Evolutionary conservation across 2,797 vertebrate species (phyloP).

Genomic region (Myoxocephalus aenaeus): DNA sequence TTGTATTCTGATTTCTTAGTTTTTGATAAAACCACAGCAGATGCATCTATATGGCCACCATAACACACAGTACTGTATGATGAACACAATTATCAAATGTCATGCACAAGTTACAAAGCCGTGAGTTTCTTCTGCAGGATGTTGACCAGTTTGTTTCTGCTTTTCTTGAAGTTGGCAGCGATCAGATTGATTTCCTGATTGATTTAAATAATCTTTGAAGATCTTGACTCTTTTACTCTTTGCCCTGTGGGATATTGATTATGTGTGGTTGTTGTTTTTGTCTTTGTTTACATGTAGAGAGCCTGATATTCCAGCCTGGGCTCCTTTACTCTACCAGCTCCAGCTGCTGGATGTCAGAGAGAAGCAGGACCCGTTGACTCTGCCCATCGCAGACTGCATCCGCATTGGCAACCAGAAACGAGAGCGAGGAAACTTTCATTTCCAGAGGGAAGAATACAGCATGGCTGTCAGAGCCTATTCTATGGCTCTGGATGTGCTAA

Average conservation of each 20-base stretch:
- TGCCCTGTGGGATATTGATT: slow-evolving; percentile 8
- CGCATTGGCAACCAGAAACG: slow-evolving; percentile 87
- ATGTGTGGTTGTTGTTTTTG: slow-evolving; percentile 36
- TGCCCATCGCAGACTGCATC: slow-evolving; percentile 84
- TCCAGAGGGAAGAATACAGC: slow-evolving; percentile 86
- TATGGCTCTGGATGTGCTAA: slow-evolving; percentile 86
- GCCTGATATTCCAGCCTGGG: slow-evolving; percentile 89
- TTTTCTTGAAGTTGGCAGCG: not conserved
- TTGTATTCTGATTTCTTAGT: not conserved
- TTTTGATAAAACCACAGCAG: not conserved
- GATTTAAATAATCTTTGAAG: slow-evolving; percentile 2
- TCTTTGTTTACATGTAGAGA: slow-evolving; percentile 79
- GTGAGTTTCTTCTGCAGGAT: slow-evolving; percentile 1
- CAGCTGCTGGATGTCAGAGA: slow-evolving; percentile 86
- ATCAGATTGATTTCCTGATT: slow-evolving; percentile 19
- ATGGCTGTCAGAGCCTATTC: slow-evolving; percentile 85
- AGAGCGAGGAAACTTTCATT: slow-evolving; percentile 90
- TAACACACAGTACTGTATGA: not conserved
- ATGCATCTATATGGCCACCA: not conserved
- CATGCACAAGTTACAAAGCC: not conserved
- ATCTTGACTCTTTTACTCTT: slow-evolving; percentile 13
- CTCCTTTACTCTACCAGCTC: slow-evolving; percentile 88
- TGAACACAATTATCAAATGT: not conserved
- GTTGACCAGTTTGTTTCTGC: not conserved
- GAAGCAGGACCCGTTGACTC: slow-evolving; percentile 77